Base-by-base conservation (phyloP, 2,113 vertebrate species). In the Oxyura jamaicensis region DNA sequence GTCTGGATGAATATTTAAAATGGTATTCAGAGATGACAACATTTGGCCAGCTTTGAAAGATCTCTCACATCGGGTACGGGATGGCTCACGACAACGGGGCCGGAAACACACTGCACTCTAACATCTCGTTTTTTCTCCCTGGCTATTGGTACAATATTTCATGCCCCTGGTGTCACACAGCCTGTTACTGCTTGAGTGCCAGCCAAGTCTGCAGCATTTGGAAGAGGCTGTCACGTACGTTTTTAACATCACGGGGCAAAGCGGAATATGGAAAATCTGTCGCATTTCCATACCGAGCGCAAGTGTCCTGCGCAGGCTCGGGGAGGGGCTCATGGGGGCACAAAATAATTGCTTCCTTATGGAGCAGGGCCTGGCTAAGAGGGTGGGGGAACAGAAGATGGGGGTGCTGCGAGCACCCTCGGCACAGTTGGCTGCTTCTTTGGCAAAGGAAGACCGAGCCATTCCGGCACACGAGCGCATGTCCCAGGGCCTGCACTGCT, bases 231-330 rank as follows among this genome's bases (percentile, higher is more conserved):
- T 94, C 92, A 94, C 63, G 88, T 96, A 95, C 46, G 7, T 91
- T 97, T 94, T 92, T 67, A 88, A 96, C 95, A 96, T 95, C 89
- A 95, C 2, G 21, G 96, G 95, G 86, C 93, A 96, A 94, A 91
- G 92, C 6, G 3, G 93, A 93, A 91, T 95, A 96, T 93, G 96
- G 96, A 96, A 97, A 97, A 92, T 97, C 72, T 96, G 93, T 81
- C 18, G 90, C 3, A 1, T 95, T 96, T 97, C 93, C 94, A 95
- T 44, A 88, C 68, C 0, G 3, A 94, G 77, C 0, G 0, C 36
- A 44, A 96, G 79, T 90, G 92, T 93, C 96, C 95, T 90, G 94
- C 21, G 33, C 96, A 93, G 76, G 65, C 96, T 96, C 82, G 77
- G 89, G 95, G 95, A 96, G 95, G 92, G 86, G 89, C 93, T 94